Evolutionary conservation across 1,140 invertebrate species (phyloP), one percentile per base, ranked within the genome.

Genomic region (Idris sp.): DNA sequence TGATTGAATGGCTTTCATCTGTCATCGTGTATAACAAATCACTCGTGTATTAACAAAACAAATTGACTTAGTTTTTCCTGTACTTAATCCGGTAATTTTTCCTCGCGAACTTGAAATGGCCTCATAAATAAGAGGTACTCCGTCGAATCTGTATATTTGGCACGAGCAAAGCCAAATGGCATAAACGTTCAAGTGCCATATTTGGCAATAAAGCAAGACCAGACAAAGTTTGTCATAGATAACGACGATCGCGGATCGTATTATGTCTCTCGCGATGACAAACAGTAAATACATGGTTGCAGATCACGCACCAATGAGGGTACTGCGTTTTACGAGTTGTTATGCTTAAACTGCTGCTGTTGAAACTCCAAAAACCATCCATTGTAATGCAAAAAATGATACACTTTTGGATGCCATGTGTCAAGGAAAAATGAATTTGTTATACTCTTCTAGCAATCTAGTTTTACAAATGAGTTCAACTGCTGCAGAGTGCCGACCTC

Each of bases 391-490:
- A n/a, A n/a, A n/a, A n/a, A n/a, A n/a, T n/a, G n/a, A n/a, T n/a
- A n/a, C n/a, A n/a, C n/a, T n/a, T n/a, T n/a, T n/a, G n/a, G n/a
- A n/a, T n/a, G n/a, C n/a, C n/a, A n/a, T n/a, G n/a, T n/a, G n/a
- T n/a, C n/a, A n/a, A n/a, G n/a, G n/a, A n/a, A n/a, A n/a, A n/a
- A n/a, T n/a, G n/a, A n/a, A n/a, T n/a, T n/a, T n/a, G n/a, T n/a
- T n/a, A n/a, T n/a, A n/a, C n/a, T n/a, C n/a, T n/a, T n/a, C n/a
- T 53, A 3, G 44, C 7, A 49, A 58, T 36, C 44, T 44, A 58
- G 36, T 59, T 26, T 56, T 30, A 25, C 35, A 64, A 72, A 62
- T 72, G 35, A 62, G 49, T 71, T 71, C 41, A 72, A 72, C 62
- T 36, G 62, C 49, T 41, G 56, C 28, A 38, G 41, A 28, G 41